These are phyloP conservation scores for Porites rus DNA, from an alignment of 92 coral and sea anemone species.

Conservation along the genomic window DNA sequence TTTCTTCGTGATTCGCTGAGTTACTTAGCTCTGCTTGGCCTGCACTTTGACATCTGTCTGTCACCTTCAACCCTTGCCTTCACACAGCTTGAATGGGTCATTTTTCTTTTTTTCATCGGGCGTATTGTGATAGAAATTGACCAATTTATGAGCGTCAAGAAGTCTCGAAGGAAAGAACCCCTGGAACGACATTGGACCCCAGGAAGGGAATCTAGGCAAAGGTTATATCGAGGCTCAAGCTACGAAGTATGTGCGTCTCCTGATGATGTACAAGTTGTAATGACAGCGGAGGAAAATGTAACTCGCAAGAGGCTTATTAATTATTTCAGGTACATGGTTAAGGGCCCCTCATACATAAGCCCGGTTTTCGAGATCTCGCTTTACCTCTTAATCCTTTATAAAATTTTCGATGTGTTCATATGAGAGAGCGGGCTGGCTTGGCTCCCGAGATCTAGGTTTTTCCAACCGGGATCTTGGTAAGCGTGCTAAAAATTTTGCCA, in stretches of 20 bases:
- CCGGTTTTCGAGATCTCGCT: too few species aligned
- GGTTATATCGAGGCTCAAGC: neutral
- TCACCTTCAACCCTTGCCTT: constrained; percentile 36
- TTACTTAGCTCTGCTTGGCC: constrained; percentile 52
- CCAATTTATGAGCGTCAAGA: constrained; percentile 41
- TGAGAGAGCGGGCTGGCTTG: too few species aligned
- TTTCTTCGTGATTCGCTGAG: constrained; percentile 54
- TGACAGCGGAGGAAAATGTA: neutral
- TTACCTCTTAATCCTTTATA: too few species aligned
- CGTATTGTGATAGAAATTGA: constrained; percentile 38
- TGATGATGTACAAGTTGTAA: neutral
- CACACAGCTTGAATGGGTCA: constrained; percentile 50
- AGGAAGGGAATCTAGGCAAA: neutral
- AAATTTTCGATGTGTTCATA: too few species aligned
- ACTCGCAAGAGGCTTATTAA: neutral
- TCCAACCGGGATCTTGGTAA: too few species aligned
- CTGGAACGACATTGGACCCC: neutral
- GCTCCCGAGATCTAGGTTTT: too few species aligned
- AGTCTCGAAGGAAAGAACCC: constrained; percentile 3
- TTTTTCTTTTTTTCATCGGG: constrained; percentile 63
- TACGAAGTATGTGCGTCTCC: neutral
- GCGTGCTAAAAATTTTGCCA: too few species aligned
- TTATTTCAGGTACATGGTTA: constrained; percentile 22
- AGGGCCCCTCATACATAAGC: too few species aligned
- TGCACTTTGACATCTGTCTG: constrained; percentile 57